These are phyloP conservation scores for Aurelia sp. DNA, from an alignment of 30 jellyfish, hydroid and myxozoan species.

Conservation along the genomic window DNA sequence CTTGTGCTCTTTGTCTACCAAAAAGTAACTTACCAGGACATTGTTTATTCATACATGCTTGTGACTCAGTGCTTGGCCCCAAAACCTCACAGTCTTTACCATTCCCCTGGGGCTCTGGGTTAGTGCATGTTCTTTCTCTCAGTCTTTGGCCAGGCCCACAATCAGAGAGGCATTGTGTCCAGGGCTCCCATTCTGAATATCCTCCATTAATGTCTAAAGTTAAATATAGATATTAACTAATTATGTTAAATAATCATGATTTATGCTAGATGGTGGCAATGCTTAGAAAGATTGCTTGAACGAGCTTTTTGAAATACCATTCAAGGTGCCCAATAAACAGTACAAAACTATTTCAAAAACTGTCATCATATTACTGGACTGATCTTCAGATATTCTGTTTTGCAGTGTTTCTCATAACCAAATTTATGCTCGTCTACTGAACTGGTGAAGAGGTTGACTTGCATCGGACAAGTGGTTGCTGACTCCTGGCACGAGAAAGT, in stretches of 20 bases:
- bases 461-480: too few relatives aligned
- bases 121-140: slow-evolving; percentile 65
- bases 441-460: too few relatives aligned
- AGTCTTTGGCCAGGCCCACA: slow-evolving; percentile 52
- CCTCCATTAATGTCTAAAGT: slow-evolving; percentile 66
- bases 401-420: too few relatives aligned
- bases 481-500: too few relatives aligned
- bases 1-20: not conserved
- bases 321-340: too few relatives aligned
- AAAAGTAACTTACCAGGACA: slow-evolving; percentile 53
- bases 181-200: slow-evolving; percentile 43
- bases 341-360: too few relatives aligned
- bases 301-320: too few relatives aligned
- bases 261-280: too few relatives aligned
- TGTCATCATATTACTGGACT: too few relatives aligned
- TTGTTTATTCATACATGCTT: slow-evolving; percentile 14
- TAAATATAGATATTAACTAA: not conserved
- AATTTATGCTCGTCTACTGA: too few relatives aligned
- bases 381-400: too few relatives aligned
- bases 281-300: too few relatives aligned
- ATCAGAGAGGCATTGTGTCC: slow-evolving; percentile 46
- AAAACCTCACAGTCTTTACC: slow-evolving; percentile 57
- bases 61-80: slow-evolving; percentile 29
- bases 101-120: slow-evolving; percentile 53
- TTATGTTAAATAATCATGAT: not conserved